Conservation (phyloP, 2,113 vertebrate species). For the Ardeotis arabs region DNA sequence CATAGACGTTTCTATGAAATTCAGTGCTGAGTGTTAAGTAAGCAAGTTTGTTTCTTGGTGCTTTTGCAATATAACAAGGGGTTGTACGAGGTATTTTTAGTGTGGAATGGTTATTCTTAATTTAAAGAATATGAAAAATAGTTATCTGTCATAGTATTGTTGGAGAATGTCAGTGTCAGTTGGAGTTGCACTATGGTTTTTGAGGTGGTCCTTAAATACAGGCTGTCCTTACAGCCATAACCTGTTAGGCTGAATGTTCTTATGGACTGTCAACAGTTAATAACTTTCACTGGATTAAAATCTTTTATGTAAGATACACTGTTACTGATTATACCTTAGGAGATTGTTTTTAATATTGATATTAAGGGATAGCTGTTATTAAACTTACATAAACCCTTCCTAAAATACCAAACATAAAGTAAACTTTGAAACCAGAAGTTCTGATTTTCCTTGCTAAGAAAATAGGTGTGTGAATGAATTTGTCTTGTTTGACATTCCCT, state of each 20-base stretch:
- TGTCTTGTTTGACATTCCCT: background rate
- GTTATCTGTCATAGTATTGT: accelerated
- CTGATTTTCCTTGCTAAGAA: background rate
- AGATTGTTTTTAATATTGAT: background rate
- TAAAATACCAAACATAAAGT: background rate
- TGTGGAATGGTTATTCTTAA: background rate
- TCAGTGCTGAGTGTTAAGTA: background rate
- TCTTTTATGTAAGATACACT: background rate
- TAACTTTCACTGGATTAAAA: background rate
- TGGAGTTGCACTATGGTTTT: background rate
- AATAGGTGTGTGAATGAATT: background rate
- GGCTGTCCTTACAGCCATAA: background rate
- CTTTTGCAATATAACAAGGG: background rate
- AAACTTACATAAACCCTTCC: background rate
- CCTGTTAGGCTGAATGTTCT: background rate
- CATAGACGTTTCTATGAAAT: background rate
- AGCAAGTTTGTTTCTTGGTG: background rate
- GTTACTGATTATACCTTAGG: background rate
- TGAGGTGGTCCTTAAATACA: background rate
- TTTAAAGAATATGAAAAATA: background rate
- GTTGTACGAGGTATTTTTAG: background rate
- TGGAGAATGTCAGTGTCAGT: background rate
- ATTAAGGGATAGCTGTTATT: background rate
- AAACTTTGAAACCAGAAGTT: background rate
- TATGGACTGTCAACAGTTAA: background rate